A percentile compares a stretch with the other conserved stretches of the same genome.
phyloP scores from a whole-genome alignment of 2,888 invertebrate species.

The Homarus gammarus region DNA sequence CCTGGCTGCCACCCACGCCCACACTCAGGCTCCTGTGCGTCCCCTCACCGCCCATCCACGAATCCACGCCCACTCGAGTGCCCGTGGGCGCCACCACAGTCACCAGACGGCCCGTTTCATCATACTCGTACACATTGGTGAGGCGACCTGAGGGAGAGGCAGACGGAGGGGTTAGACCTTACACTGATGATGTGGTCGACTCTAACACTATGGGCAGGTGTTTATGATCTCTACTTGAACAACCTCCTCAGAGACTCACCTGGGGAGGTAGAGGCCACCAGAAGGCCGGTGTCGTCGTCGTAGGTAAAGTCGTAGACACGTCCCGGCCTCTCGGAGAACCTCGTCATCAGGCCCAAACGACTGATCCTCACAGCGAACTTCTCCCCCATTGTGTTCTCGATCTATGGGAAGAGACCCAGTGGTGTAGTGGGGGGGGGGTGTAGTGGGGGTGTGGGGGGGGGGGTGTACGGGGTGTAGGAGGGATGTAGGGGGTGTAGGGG shows the following conservation, averaged over 20 bases:
- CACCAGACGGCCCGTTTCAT: slow-evolving; percentile 91
- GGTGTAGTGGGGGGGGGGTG: background rate
- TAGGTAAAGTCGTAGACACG: slow-evolving; percentile 92
- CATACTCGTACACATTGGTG: slow-evolving; percentile 89
- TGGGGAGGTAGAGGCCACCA: slow-evolving; percentile 79
- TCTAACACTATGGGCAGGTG: too few relatives aligned
- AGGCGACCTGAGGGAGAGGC: slow-evolving; percentile 55
- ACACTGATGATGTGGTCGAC: too few relatives aligned
- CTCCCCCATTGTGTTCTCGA: slow-evolving; percentile 94
- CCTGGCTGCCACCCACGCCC: slow-evolving; percentile 65
- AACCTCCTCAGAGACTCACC: too few relatives aligned
- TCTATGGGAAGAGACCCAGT: slow-evolving; percentile 24
- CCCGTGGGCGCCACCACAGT: slow-evolving; percentile 94
- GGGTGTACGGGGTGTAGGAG: background rate
- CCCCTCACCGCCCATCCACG: slow-evolving; percentile 82
- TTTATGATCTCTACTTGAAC: too few relatives aligned
- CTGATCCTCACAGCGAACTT: slow-evolving; percentile 95
- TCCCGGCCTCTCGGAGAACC: slow-evolving; percentile 88
- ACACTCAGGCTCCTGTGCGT: slow-evolving; percentile 62
- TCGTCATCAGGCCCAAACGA: slow-evolving; percentile 93
- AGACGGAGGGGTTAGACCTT: background rate
- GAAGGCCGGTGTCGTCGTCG: slow-evolving; percentile 91
- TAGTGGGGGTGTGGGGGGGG: background rate
- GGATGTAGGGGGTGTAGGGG: background rate
- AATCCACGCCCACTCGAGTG: slow-evolving; percentile 89